A percentile compares a stretch with the other conserved stretches of the same genome.
These are phyloP conservation scores for Lepidurus packardi DNA, from an alignment of 1,140 invertebrate species.

Conservation along the genomic window DNA sequence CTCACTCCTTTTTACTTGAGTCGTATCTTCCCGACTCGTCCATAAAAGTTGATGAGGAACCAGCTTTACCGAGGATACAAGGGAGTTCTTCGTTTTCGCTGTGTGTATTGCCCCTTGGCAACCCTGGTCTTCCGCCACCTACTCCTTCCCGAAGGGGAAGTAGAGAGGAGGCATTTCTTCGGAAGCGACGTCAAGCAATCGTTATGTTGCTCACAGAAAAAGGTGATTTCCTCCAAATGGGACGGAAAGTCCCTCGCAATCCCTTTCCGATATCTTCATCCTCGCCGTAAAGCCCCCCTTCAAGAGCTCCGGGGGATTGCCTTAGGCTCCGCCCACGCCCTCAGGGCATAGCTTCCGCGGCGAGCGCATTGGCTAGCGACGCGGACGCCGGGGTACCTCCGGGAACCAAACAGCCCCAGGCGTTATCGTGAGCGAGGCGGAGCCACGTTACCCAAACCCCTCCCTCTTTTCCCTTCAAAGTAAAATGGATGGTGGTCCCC, in stretches of 20 bases:
- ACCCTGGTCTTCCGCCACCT: background rate
- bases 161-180: background rate
- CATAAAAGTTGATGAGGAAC: conserved; percentile 22
- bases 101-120: background rate
- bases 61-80: background rate
- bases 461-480: background rate
- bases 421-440: background rate
- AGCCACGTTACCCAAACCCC: background rate
- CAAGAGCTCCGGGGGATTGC: background rate
- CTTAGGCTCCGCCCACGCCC: background rate
- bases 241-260: conserved; percentile 10
- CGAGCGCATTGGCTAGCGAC: background rate
- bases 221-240: conserved; percentile 1
- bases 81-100: background rate
- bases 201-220: background rate
- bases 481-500: background rate
- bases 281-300: background rate
- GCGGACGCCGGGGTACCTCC: background rate
- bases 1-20: background rate
- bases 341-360: background rate
- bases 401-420: background rate
- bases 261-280: conserved; percentile 15
- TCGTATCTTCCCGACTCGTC: background rate
- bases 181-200: background rate
- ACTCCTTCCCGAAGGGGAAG: background rate